Conservation (phyloP, 2,113 vertebrate genomes). For the Dolichotis patagonum region DNA sequence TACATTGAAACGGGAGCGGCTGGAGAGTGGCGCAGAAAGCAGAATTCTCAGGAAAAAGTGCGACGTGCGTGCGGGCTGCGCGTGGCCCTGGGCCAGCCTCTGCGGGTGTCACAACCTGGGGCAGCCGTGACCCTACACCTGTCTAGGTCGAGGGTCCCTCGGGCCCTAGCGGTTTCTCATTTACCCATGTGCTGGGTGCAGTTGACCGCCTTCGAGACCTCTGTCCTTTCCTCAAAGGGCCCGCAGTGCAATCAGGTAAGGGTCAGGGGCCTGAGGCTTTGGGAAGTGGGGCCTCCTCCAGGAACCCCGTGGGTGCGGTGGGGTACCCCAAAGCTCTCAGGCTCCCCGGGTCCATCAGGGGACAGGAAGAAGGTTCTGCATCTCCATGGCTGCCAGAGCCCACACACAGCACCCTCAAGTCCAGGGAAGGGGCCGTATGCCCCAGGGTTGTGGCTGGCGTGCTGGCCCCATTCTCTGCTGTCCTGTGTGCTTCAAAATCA, state of each 20-base stretch:
- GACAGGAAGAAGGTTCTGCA: background rate
- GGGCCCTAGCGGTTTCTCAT: background rate
- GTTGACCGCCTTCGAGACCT: background rate
- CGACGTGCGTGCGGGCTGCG: accelerated
- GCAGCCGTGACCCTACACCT: background rate
- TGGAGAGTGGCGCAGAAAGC: background rate
- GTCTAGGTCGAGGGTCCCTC: background rate
- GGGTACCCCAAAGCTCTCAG: background rate
- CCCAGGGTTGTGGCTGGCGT: accelerated
- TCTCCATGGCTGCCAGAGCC: background rate
- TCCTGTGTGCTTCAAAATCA: background rate
- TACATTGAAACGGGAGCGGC: background rate
- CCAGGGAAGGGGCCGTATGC: accelerated
- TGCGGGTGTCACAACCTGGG: background rate
- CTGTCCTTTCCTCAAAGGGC: background rate
- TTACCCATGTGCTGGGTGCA: background rate
- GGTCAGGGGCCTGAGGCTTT: background rate
- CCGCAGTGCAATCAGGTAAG: background rate
- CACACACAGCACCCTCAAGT: accelerated
- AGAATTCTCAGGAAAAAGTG: background rate
- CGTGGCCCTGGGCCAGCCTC: background rate
- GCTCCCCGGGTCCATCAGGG: accelerated
- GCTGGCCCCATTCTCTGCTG: accelerated
- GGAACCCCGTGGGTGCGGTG: accelerated
- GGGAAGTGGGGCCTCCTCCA: background rate